These are phyloP conservation scores for Cosmia trapezina DNA, from an alignment of 2,888 invertebrate genomes.

Conservation along the genomic window DNA sequence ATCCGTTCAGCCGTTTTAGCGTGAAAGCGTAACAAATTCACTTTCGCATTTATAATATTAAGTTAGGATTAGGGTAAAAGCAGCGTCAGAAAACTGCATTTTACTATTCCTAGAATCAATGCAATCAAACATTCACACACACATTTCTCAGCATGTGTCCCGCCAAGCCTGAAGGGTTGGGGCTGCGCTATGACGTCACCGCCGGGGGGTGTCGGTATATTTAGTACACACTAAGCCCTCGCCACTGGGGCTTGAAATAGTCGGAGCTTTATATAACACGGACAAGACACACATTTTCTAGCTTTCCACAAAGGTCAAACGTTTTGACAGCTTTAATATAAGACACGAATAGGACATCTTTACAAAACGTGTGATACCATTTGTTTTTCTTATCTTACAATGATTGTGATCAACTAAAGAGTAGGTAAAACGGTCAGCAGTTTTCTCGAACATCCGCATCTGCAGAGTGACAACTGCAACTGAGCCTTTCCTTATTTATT, in stretches of 20 bases:
- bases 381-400: neutral
- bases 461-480: too few relatives aligned
- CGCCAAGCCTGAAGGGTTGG: conserved; percentile 22
- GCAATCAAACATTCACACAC: neutral
- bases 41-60: too few relatives aligned
- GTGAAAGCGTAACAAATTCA: too few relatives aligned
- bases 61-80: neutral
- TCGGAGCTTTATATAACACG: conserved; percentile 54
- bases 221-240: conserved; percentile 60
- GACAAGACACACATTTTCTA: conserved; percentile 46
- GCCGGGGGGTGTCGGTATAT: conserved; percentile 58
- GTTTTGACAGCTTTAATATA: conserved; percentile 29
- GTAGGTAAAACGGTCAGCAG: too few relatives aligned
- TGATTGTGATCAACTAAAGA: too few relatives aligned
- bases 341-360: conserved; percentile 22
- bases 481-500: too few relatives aligned
- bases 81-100: too few relatives aligned
- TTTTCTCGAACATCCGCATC: too few relatives aligned
- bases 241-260: conserved; percentile 54
- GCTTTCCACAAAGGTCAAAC: conserved; percentile 45
- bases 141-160: conserved; percentile 30
- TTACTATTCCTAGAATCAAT: neutral
- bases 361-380: neutral
- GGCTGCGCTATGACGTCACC: conserved; percentile 62
- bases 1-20: too few relatives aligned